Percentiles rank a stretch among this genome's conserved stretches.
Evolutionary conservation across 92 coral and sea anemone species (phyloP).

Genomic region (Porites lobata): DNA sequence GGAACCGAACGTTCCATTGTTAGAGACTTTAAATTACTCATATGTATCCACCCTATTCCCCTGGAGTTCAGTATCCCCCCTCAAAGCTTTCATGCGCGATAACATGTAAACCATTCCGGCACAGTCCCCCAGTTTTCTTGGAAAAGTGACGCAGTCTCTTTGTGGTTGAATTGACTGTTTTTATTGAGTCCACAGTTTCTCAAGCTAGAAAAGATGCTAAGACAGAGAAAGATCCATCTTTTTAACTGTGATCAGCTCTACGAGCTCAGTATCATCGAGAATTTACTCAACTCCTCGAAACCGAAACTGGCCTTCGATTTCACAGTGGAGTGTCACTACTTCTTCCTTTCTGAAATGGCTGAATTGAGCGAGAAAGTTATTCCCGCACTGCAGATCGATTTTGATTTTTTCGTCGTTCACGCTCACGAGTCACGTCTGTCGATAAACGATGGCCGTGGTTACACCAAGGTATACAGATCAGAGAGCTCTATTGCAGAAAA

Average conservation of each 20-base stretch:
- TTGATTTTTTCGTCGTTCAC: slow-evolving; percentile 64
- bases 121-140: too few species aligned
- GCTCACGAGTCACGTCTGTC: slow-evolving; percentile 59
- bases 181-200: too few species aligned
- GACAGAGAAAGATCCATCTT: slow-evolving; percentile 46
- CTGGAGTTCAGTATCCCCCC: too few species aligned
- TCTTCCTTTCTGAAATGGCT: slow-evolving; percentile 58
- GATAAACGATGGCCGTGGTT: not conserved
- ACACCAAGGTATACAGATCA: slow-evolving; percentile 43
- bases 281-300: slow-evolving; percentile 26
- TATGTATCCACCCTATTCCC: too few species aligned
- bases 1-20: too few species aligned
- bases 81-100: too few species aligned
- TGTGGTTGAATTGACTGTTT: too few species aligned
- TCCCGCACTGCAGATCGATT: slow-evolving; percentile 19
- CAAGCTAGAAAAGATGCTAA: not conserved
- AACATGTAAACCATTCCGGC: too few species aligned
- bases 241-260: slow-evolving; percentile 71
- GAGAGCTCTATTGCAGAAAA: not conserved
- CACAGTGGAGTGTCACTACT: slow-evolving; percentile 35
- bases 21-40: too few species aligned
- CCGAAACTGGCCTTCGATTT: not conserved
- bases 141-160: too few species aligned
- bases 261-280: slow-evolving; percentile 37
- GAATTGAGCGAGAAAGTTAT: slow-evolving; percentile 11